Base-by-base conservation (phyloP, 2,113 vertebrate species). In the Panthera leo region DNA sequence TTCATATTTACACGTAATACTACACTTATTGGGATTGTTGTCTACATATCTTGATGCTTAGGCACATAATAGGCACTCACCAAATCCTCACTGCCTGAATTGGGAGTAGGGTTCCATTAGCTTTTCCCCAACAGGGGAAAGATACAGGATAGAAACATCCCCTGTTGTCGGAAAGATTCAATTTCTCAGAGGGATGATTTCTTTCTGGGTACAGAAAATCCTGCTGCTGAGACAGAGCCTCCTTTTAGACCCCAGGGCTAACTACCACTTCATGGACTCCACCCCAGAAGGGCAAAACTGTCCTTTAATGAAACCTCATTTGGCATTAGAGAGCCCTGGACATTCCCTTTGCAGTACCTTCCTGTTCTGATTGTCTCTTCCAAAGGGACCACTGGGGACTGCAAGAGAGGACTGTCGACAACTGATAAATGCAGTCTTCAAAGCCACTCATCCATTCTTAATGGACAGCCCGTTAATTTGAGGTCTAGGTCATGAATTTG, bases 401-500 rank as follows among this genome's bases (percentile, higher is more conserved):
- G 98, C 97, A 98, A 95, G 98, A 97, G 97, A 98, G 94, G 71
- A 93, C 92, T 97, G 90, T 39, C 3, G 23, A 93, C 98, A 98
- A 98, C 98, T 89, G 85, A 98, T 98, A 98, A 98, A 98, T 98
- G 98, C 97, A 98, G 98, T 98, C 98, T 98, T 98, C 98, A 98
- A 98, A 99, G 96, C 98, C 98, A 98, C 98, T 99, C 98, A 99
- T 98, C 98, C 98, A 99, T 99, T 98, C 98, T 99, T 99, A 99
- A 98, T 98, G 98, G 98, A 98, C 98, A 98, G 98, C 98, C 97
- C 76, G 98, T 99, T 99, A 99, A 99, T 98, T 98, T 98, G 98
- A 99, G 98, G 98, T 99, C 98, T 98, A 97, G 99, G 98, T 99
- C 98, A 98, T 98, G 98, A 98, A 99, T 99, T 97, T 99, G 98